Evolutionary conservation across 2,113 vertebrate species (phyloP).

Genomic region (Ailurus styani): DNA sequence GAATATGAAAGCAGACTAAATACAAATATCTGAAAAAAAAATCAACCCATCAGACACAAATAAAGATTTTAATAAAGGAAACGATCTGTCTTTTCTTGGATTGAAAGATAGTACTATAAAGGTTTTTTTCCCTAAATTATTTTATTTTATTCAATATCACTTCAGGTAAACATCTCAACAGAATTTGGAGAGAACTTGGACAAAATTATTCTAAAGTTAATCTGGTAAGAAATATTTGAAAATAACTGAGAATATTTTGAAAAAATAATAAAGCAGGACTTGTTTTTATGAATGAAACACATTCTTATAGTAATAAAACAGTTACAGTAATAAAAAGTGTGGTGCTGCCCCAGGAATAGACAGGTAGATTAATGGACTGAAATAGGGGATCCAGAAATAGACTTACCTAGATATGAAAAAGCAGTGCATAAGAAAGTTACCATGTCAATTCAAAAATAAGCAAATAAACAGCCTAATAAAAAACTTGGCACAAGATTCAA

Average conservation of each 20-base stretch:
- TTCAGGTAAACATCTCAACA: not conserved
- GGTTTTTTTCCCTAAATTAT: not conserved
- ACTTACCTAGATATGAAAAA: not conserved
- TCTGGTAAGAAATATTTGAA: slow-evolving; percentile 43
- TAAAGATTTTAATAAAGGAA: not conserved
- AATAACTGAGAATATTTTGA: slow-evolving; percentile 3
- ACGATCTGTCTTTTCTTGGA: not conserved
- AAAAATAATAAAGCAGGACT: slow-evolving; percentile 4
- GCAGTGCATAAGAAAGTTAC: not conserved
- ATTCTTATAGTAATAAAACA: not conserved
- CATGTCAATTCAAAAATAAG: not conserved
- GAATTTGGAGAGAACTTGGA: not conserved
- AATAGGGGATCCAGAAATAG: not conserved
- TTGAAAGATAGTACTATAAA: not conserved
- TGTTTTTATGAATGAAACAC: slow-evolving; percentile 23
- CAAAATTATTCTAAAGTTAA: not conserved
- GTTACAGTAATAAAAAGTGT: slow-evolving; percentile 32
- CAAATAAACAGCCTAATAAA: not conserved
- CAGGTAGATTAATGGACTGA: slow-evolving; percentile 27
- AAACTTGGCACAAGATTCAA: not conserved
- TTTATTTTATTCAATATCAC: not conserved
- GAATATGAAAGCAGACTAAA: not conserved
- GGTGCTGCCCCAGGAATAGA: not conserved
- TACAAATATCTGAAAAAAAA: not conserved
- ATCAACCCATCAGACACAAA: not conserved